phyloP scores from a whole-genome alignment of 2,888 invertebrate genomes.

The Lycocerus yunnanus region DNA sequence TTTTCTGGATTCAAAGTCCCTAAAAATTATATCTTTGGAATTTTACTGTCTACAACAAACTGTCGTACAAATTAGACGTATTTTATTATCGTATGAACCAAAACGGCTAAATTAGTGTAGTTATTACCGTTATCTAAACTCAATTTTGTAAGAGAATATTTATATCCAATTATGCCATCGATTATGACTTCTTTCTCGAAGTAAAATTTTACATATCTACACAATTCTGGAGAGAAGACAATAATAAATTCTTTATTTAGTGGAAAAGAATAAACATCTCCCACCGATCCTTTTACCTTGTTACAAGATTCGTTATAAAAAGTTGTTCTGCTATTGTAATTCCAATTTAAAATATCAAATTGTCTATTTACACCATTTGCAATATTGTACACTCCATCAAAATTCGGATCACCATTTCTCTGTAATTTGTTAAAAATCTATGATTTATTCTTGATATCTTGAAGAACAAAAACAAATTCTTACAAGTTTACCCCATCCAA shows the following conservation, averaged over 20 bases:
- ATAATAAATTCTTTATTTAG: not conserved
- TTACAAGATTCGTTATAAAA: not conserved
- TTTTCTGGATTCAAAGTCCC: conserved; percentile 67
- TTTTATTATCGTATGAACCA: no score
- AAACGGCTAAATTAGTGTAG: no score
- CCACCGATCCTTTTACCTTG: not conserved
- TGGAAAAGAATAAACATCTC: not conserved
- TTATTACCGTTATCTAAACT: conserved; percentile 5
- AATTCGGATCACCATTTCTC: not conserved
- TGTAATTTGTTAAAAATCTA: not conserved
- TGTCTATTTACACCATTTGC: not conserved
- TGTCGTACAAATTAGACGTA: no score
- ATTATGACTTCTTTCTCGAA: not conserved
- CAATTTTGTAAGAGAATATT: not conserved
- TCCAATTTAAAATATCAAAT: not conserved
- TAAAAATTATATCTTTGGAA: no score
- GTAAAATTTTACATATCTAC: not conserved
- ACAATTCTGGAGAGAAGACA: not conserved
- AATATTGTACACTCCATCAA: not conserved
- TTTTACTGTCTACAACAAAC: no score
- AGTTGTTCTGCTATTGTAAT: not conserved
- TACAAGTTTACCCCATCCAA: conserved; percentile 84
- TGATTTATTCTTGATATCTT: no score
- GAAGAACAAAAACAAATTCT: conserved; percentile 17
- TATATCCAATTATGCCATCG: not conserved